Percentiles rank a stretch among this genome's conserved stretches.
Evolutionary conservation across 2,113 vertebrate species (phyloP).

Genomic region (Chinchilla lanigera): DNA sequence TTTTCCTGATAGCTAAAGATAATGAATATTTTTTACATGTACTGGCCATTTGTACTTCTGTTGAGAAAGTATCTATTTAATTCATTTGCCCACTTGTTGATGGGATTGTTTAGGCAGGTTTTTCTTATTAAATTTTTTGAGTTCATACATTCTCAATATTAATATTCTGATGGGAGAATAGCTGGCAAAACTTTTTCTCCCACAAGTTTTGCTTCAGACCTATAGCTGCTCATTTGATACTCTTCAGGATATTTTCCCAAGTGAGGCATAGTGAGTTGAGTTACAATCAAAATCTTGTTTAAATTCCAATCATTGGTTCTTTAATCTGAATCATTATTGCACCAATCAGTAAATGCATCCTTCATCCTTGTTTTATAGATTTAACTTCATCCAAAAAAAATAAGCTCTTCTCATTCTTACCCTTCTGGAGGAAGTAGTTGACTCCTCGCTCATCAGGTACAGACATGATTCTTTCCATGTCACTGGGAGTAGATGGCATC

Average conservation of each 20-base stretch:
- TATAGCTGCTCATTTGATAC: constrained; percentile 80
- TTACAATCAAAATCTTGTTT: constrained; percentile 89
- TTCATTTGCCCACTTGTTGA: not conserved
- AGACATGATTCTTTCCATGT: constrained; percentile 87
- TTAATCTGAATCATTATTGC: constrained; percentile 88
- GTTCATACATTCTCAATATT: not conserved
- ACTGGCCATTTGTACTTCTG: not conserved
- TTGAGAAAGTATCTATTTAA: not conserved
- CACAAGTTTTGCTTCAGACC: constrained; percentile 83
- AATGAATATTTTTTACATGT: not conserved
- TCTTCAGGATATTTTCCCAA: constrained; percentile 85
- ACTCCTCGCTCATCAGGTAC: constrained; percentile 62
- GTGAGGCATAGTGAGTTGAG: constrained; percentile 86
- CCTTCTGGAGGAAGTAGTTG: constrained; percentile 73
- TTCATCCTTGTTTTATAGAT: constrained; percentile 81
- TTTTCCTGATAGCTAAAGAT: not conserved
- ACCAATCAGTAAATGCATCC: constrained; percentile 86
- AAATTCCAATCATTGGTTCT: constrained; percentile 88
- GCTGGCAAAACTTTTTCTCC: not conserved
- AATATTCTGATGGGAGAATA: not conserved
- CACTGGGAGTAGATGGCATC: constrained; percentile 86
- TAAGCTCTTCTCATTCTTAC: constrained; percentile 92
- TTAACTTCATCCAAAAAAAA: constrained; percentile 90
- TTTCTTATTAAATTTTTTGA: not conserved
- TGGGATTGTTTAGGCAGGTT: not conserved